Evolutionary conservation across 1,140 invertebrate species (phyloP).

Genomic region (Acarapis woodi): DNA sequence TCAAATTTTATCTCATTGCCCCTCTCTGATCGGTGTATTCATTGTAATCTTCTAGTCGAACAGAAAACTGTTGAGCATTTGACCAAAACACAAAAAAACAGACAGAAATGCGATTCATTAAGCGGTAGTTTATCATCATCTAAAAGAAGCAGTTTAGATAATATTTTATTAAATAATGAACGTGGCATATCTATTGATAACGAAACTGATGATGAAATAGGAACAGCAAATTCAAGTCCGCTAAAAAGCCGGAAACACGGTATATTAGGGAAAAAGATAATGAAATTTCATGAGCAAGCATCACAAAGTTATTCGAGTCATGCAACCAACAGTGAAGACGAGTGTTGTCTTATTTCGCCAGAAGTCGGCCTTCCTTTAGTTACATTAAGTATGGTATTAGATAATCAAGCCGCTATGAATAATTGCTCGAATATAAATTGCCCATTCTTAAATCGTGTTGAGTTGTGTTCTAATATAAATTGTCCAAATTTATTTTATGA

Average conservation of each 20-base stretch:
- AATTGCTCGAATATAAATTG: too few relatives aligned
- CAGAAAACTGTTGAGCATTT: too few relatives aligned
- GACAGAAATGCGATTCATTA: background rate
- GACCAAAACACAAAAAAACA: too few relatives aligned
- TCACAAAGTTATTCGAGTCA: background rate
- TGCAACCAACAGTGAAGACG: background rate
- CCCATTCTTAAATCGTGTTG: too few relatives aligned
- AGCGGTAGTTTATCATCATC: background rate
- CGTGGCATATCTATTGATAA: background rate
- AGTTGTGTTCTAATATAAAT: too few relatives aligned
- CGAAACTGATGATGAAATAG: background rate
- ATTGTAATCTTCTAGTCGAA: constrained; percentile 13
- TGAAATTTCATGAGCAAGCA: background rate
- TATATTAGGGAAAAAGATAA: background rate
- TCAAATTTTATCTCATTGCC: too few relatives aligned
- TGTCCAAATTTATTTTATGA: too few relatives aligned
- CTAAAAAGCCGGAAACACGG: background rate
- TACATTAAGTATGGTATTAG: too few relatives aligned
- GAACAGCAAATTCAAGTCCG: background rate
- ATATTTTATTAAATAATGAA: background rate
- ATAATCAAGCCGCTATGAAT: too few relatives aligned
- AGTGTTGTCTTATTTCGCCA: constrained; percentile 6
- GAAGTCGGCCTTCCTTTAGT: constrained; percentile 11
- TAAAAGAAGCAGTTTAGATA: background rate
- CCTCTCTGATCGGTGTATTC: constrained; percentile 17